phyloP scores from a whole-genome alignment of 2,888 invertebrate genomes.

The Electrophaes corylata region DNA sequence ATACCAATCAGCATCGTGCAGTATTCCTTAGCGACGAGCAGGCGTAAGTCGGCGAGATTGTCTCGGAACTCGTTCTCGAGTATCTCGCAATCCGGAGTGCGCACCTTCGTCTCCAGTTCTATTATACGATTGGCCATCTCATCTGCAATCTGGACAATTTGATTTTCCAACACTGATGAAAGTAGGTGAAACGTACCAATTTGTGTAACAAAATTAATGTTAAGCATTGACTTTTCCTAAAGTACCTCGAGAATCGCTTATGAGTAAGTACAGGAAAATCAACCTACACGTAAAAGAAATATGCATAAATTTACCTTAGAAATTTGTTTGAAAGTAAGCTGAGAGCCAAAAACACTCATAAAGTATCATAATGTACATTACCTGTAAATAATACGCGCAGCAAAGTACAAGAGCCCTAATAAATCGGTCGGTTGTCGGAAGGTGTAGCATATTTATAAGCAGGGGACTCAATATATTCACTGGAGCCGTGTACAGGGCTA shows the following conservation, averaged over 20 bases:
- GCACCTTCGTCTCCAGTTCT: constrained; percentile 79
- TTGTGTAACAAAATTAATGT: not conserved
- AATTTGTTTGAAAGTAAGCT: constrained; percentile 1
- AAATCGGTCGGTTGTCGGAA: constrained; percentile 85
- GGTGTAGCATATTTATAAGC: constrained; percentile 85
- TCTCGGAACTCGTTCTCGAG: constrained; percentile 78
- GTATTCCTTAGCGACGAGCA: constrained; percentile 86
- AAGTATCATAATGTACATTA: constrained; percentile 44
- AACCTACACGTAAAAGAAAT: not conserved
- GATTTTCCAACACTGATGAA: constrained; percentile 5
- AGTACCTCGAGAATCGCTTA: not conserved
- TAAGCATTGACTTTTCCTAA: not conserved
- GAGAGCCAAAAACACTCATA: constrained; percentile 8
- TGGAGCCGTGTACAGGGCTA: constrained; percentile 84
- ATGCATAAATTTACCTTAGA: not conserved
- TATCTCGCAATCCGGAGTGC: constrained; percentile 76
- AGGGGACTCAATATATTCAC: constrained; percentile 79
- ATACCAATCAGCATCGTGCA: constrained; percentile 83
- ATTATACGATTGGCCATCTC: constrained; percentile 79
- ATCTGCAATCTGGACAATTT: constrained; percentile 75
- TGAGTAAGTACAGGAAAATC: not conserved
- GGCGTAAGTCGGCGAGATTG: constrained; percentile 84
- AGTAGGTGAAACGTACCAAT: constrained; percentile 5
- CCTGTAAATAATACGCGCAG: constrained; percentile 86
- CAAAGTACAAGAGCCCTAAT: constrained; percentile 86